Evolutionary conservation across 2,797 vertebrate genomes (phyloP).

Genomic region (Selene dorsalis): DNA sequence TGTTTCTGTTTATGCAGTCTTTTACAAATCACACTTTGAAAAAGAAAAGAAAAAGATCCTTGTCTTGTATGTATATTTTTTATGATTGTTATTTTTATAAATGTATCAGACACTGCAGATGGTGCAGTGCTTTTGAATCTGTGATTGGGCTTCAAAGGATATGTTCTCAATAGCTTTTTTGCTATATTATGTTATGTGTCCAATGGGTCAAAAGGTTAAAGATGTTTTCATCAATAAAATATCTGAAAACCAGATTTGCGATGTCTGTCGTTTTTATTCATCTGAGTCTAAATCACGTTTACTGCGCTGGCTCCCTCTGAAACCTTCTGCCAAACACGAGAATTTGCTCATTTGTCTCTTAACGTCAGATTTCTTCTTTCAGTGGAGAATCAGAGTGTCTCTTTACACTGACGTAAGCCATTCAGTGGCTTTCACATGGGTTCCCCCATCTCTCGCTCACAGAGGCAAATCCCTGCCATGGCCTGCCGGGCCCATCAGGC

Average conservation of each 20-base stretch:
- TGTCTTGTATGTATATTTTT: slow-evolving; percentile 80
- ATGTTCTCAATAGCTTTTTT: slow-evolving; percentile 81
- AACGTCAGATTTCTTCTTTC: slow-evolving; percentile 25
- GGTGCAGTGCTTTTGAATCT: slow-evolving; percentile 81
- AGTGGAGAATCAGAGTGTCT: slow-evolving; percentile 43
- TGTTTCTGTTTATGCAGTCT: slow-evolving; percentile 71
- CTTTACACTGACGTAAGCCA: slow-evolving; percentile 63
- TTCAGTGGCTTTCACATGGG: slow-evolving; percentile 66
- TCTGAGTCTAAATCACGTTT: slow-evolving; percentile 40
- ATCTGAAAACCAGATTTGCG: slow-evolving; percentile 62
- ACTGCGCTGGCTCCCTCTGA: slow-evolving; percentile 10
- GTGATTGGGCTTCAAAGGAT: slow-evolving; percentile 83
- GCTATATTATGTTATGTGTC: slow-evolving; percentile 78
- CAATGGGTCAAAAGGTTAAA: slow-evolving; percentile 80
- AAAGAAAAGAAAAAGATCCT: slow-evolving; percentile 68
- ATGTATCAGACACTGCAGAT: slow-evolving; percentile 75
- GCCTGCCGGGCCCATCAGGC: slow-evolving; percentile 68
- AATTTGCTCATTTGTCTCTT: slow-evolving; percentile 35
- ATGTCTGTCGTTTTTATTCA: slow-evolving; percentile 45
- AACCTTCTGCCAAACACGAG: slow-evolving; percentile 34
- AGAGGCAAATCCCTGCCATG: slow-evolving; percentile 71
- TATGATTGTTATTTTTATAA: slow-evolving; percentile 84
- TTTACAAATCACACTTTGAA: slow-evolving; percentile 76
- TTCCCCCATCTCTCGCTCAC: slow-evolving; percentile 53
- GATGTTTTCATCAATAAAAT: slow-evolving; percentile 86